Evolutionary conservation across 2,888 invertebrate genomes (phyloP).

Genomic region (Crossocerus cetratus): DNA sequence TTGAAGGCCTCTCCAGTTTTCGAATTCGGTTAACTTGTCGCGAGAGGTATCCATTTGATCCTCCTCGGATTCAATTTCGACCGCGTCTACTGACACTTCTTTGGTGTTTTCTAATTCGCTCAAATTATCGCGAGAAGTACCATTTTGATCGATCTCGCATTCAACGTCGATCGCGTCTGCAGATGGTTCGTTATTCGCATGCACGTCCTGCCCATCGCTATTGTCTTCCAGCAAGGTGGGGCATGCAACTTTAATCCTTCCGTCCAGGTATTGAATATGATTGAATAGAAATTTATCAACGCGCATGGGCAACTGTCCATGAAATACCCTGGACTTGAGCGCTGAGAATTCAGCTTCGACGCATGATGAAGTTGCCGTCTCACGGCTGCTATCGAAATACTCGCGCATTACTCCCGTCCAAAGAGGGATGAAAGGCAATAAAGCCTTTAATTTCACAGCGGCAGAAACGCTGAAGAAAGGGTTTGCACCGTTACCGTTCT

Average conservation of each 20-base stretch:
- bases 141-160: too few relatives aligned
- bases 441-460: conserved; percentile 22
- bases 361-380: conserved; percentile 44
- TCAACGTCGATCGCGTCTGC: too few relatives aligned
- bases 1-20: too few relatives aligned
- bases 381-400: conserved; percentile 28
- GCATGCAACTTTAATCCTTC: conserved; percentile 42
- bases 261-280: conserved; percentile 45
- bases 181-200: too few relatives aligned
- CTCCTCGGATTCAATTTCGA: too few relatives aligned
- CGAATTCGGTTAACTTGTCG: too few relatives aligned
- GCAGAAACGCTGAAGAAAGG: conserved; percentile 38
- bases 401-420: conserved; percentile 45
- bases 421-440: conserved; percentile 37
- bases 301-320: conserved; percentile 38
- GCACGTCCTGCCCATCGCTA: too few relatives aligned
- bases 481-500: conserved; percentile 37
- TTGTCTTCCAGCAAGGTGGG: too few relatives aligned
- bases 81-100: too few relatives aligned
- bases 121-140: too few relatives aligned
- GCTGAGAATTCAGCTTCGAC: conserved; percentile 44
- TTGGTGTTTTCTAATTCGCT: too few relatives aligned
- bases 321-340: conserved; percentile 33
- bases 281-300: conserved; percentile 44
- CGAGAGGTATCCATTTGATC: too few relatives aligned